Conservation (phyloP, 2,113 vertebrate species). For the Onychorhynchus coronatus region DNA sequence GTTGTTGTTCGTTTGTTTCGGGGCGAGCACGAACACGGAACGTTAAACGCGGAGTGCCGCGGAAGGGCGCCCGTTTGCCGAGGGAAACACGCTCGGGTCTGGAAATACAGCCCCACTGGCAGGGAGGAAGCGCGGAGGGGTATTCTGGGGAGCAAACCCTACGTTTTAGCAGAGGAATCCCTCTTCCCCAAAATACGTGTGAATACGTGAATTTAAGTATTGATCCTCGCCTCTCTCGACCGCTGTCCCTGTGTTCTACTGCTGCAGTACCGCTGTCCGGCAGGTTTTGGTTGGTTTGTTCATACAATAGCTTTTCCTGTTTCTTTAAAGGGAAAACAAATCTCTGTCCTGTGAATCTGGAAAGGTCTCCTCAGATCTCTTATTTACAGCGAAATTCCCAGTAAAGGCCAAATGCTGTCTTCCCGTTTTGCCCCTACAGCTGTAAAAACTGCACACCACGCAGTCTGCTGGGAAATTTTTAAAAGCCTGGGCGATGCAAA, state of each 20-base stretch:
- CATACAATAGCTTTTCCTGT: neutral
- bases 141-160: neutral
- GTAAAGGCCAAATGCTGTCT: neutral
- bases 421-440: neutral
- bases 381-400: neutral
- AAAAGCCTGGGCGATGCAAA: neutral
- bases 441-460: neutral
- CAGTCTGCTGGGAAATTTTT: neutral
- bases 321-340: neutral
- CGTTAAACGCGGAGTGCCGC: rapidly evolving
- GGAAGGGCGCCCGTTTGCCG: neutral
- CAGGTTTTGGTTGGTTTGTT: neutral
- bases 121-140: neutral
- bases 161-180: neutral
- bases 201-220: neutral
- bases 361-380: neutral
- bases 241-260: rapidly evolving
- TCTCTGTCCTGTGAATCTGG: neutral
- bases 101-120: rapidly evolving
- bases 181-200: neutral
- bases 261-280: neutral
- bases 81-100: neutral
- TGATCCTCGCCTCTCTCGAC: neutral
- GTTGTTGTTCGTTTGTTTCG: too few species aligned
- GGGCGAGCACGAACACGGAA: rapidly evolving